Evolutionary conservation across 2,888 invertebrate genomes (phyloP), one percentile per base, ranked within the genome.

Genomic region (Agapetus fuscipes): DNA sequence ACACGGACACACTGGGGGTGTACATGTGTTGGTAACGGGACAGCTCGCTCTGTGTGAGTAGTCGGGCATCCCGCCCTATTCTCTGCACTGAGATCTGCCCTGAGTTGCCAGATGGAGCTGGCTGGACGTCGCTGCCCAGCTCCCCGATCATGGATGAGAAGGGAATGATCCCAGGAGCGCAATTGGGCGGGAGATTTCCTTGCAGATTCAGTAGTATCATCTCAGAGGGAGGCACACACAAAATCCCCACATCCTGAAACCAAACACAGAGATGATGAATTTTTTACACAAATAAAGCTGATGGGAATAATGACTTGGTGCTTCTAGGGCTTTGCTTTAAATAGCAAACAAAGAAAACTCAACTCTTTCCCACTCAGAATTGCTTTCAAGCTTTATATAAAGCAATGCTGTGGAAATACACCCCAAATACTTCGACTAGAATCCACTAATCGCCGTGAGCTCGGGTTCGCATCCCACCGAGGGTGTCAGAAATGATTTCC

Each of bases 21-120:
- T 60, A 49, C 45, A 62, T 47, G 31, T 47, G 57, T 35, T 57
- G 57, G 40, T 56, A 62, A 25, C 67, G 61, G 9, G 70, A 64
- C 39, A 76, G 60, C 51, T 77, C 76, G 25, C 61, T 59, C 0
- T 70, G 61, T 16, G 68, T 57, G 4, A 76, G 50, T 2, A 72
- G 71, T 30, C 75, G 53, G 0, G 74, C 74, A 50, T 76, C 76
- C 12, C 72, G 59, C 3, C 72, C 72, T 14, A 76, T 65, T 39
- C 72, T 57, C 44, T 75, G 74, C 6, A 76, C 72, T 1, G 75
- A 68, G 45, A 74, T 71, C 45, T 72, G 74, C 2, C 69, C 56
- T 30, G 52, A 34, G 49, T 50, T 11, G 51, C 49, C 35, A 53
- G 7, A 51, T 50, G 27, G 52, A 50, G 26, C 49, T 51, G 26